A percentile compares a stretch with the other conserved stretches of the same genome.
Evolutionary conservation across 2,888 invertebrate species (phyloP).

Genomic region (Allophyes oxyacanthae): DNA sequence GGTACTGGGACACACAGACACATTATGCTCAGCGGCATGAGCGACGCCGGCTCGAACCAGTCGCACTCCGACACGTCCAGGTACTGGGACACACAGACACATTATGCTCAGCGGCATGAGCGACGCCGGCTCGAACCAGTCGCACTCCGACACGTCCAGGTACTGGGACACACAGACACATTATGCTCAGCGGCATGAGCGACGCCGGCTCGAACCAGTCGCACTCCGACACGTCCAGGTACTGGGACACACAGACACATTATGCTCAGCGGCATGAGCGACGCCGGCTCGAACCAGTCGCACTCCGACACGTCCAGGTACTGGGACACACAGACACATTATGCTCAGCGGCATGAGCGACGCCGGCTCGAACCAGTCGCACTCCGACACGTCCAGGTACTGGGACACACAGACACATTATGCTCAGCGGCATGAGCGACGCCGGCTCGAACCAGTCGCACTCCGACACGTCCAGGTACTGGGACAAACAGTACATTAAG

Average conservation of each 20-base stretch:
- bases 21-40: constrained; percentile 92
- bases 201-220: constrained; percentile 93
- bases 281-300: constrained; percentile 93
- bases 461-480: constrained; percentile 92
- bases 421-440: constrained; percentile 92
- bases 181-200: constrained; percentile 92
- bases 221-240: constrained; percentile 92
- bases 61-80: constrained; percentile 92
- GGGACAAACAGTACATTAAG: constrained; percentile 18
- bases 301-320: constrained; percentile 92
- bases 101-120: constrained; percentile 92
- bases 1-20: constrained; percentile 80
- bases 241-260: constrained; percentile 75
- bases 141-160: constrained; percentile 92
- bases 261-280: constrained; percentile 93
- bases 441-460: constrained; percentile 94
- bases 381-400: constrained; percentile 92
- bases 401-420: constrained; percentile 61
- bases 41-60: constrained; percentile 93
- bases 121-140: constrained; percentile 93
- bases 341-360: constrained; percentile 93
- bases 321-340: constrained; percentile 70
- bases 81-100: constrained; percentile 79
- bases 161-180: constrained; percentile 79
- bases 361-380: constrained; percentile 93